Conservation (phyloP, 2,797 vertebrate species). For the Myotis daubentonii region DNA sequence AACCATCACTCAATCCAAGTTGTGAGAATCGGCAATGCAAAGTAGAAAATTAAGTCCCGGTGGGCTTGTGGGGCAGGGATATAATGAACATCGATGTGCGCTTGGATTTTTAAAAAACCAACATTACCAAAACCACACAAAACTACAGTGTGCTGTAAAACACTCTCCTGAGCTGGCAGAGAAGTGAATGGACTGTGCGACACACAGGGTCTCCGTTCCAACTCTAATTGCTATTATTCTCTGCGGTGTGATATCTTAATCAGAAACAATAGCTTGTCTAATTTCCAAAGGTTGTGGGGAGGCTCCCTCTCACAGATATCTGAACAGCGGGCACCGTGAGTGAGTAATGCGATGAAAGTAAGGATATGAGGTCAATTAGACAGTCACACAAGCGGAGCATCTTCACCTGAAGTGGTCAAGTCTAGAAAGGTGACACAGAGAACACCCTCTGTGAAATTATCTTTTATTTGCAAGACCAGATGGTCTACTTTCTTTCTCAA, state of each 20-base stretch:
- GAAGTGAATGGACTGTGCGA: constrained; percentile 29
- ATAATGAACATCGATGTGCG: constrained; percentile 58
- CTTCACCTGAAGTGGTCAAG: constrained; percentile 11
- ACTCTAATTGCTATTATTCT: constrained; percentile 75
- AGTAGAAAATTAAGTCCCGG: constrained; percentile 50
- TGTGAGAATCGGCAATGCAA: constrained; percentile 44
- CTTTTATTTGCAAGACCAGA: constrained; percentile 18
- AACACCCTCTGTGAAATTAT: not conserved
- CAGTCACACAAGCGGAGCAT: not conserved
- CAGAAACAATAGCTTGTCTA: constrained; percentile 79
- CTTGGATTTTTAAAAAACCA: constrained; percentile 54
- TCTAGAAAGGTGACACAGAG: not conserved
- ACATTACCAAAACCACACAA: constrained; percentile 56
- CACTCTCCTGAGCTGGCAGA: not conserved
- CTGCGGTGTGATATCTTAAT: constrained; percentile 75
- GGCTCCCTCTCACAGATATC: constrained; percentile 46
- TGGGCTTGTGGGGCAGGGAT: not conserved
- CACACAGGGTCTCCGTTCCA: constrained; percentile 55
- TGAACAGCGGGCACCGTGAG: constrained; percentile 4
- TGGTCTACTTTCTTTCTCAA: constrained; percentile 5
- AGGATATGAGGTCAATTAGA: constrained; percentile 50
- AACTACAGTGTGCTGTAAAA: constrained; percentile 22
- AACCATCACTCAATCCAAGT: constrained; percentile 15
- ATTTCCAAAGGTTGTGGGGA: constrained; percentile 65
- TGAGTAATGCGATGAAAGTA: constrained; percentile 47